Conservation (phyloP, 2,888 invertebrate species). For the Elysia crispata region DNA sequence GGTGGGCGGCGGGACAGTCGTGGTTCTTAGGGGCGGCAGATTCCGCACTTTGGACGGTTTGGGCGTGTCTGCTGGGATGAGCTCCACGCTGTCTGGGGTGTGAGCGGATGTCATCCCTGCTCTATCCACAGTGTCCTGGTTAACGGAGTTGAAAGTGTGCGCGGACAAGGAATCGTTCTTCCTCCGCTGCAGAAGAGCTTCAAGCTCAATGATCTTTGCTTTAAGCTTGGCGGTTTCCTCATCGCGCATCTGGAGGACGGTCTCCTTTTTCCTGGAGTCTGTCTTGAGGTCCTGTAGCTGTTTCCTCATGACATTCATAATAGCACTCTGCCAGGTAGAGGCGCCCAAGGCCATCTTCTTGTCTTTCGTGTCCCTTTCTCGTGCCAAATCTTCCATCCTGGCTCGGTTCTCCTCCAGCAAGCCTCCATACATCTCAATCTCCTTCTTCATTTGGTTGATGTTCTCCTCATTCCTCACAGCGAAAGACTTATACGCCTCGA, state of each 20-base stretch:
- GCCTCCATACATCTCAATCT: slow-evolving; percentile 52
- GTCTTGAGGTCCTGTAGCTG: slow-evolving; percentile 64
- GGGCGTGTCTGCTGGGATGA: slow-evolving; percentile 19
- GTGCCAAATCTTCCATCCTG: slow-evolving; percentile 21
- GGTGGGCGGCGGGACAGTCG: not conserved
- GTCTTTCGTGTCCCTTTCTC: slow-evolving; percentile 44
- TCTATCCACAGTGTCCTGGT: slow-evolving; percentile 21
- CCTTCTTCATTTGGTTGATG: slow-evolving; percentile 56
- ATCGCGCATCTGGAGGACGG: slow-evolving; percentile 52
- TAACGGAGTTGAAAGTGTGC: not conserved
- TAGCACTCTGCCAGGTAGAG: slow-evolving; percentile 64
- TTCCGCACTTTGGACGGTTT: slow-evolving; percentile 20
- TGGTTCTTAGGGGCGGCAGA: slow-evolving; percentile 42
- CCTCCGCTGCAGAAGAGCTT: slow-evolving; percentile 43
- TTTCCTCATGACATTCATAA: slow-evolving; percentile 65
- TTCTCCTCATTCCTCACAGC: slow-evolving; percentile 60
- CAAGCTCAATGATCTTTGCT: slow-evolving; percentile 55
- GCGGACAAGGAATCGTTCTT: not conserved
- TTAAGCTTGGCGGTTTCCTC: slow-evolving; percentile 58
- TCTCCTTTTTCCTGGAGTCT: slow-evolving; percentile 60
- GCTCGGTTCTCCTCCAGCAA: slow-evolving; percentile 46
- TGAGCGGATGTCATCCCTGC: not conserved
- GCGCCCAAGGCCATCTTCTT: slow-evolving; percentile 57
- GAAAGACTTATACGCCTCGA: slow-evolving; percentile 64
- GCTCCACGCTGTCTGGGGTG: slow-evolving; percentile 32